Conservation (phyloP, 2,113 vertebrate species). For the human region DNA sequence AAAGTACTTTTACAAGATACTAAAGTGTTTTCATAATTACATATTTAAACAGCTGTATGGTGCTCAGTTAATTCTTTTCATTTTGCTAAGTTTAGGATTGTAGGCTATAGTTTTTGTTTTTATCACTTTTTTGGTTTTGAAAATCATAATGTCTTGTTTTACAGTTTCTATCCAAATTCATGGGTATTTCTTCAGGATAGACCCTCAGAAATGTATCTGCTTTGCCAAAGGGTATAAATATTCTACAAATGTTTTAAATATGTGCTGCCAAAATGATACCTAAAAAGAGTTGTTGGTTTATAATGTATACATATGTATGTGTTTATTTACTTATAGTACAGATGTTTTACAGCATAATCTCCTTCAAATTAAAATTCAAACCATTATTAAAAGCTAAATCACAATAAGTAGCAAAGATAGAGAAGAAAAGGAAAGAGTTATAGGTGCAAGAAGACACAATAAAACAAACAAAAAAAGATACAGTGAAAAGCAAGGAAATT, state of each 20-base stretch:
- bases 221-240: not conserved
- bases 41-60: not conserved
- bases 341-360: not conserved
- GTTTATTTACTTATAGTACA: not conserved
- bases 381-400: not conserved
- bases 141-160: not conserved
- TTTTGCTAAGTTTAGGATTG: not conserved
- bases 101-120: not conserved
- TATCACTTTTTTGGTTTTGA: conserved; percentile 10
- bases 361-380: not conserved
- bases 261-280: not conserved
- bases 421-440: not conserved
- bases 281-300: not conserved
- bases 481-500: not conserved
- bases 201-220: not conserved
- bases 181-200: not conserved
- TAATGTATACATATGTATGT: not conserved
- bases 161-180: not conserved
- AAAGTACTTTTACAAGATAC: conserved; percentile 33
- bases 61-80: not conserved
- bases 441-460: not conserved
- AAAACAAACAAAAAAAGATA: not conserved
- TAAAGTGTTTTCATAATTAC: conserved; percentile 29
- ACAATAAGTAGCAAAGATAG: not conserved
- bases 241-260: not conserved